phyloP scores from a whole-genome alignment of 2,797 vertebrate genomes.

The Acrossocheilus fasciatus region DNA sequence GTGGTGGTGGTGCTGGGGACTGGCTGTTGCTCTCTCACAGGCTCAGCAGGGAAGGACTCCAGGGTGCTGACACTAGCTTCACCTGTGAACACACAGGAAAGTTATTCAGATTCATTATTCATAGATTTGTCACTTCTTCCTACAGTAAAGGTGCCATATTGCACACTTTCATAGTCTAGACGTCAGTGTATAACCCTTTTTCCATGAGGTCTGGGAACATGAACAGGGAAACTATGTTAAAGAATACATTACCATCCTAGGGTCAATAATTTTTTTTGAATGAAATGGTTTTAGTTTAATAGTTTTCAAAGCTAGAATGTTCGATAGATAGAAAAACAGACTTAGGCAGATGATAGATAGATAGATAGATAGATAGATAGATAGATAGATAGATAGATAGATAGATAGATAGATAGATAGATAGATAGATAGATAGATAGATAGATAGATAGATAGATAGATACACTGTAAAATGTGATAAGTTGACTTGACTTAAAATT shows the following conservation, averaged over 20 bases:
- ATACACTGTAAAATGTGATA: too few species aligned
- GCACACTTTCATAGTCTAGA: background rate
- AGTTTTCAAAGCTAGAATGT: background rate
- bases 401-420: too few species aligned
- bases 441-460: too few species aligned
- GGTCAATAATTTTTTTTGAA: background rate
- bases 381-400: too few species aligned
- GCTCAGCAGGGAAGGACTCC: conserved; percentile 80
- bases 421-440: too few species aligned
- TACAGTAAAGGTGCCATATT: background rate
- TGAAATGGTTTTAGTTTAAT: background rate
- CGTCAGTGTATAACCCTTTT: background rate
- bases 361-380: too few species aligned
- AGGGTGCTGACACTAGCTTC: conserved; percentile 78
- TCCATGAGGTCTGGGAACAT: background rate
- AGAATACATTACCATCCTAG: background rate
- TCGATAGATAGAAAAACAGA: background rate
- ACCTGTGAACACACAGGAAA: conserved; percentile 68
- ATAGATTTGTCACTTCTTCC: background rate
- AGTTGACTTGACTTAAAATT: too few species aligned
- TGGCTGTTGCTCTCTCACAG: conserved; percentile 76
- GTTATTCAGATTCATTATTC: background rate
- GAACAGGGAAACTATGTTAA: background rate
- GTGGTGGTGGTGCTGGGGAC: conserved; percentile 83
- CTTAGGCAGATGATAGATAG: too few species aligned